Evolutionary conservation across 2,888 invertebrate genomes (phyloP).

Genomic region (Epirrhoe alternata): DNA sequence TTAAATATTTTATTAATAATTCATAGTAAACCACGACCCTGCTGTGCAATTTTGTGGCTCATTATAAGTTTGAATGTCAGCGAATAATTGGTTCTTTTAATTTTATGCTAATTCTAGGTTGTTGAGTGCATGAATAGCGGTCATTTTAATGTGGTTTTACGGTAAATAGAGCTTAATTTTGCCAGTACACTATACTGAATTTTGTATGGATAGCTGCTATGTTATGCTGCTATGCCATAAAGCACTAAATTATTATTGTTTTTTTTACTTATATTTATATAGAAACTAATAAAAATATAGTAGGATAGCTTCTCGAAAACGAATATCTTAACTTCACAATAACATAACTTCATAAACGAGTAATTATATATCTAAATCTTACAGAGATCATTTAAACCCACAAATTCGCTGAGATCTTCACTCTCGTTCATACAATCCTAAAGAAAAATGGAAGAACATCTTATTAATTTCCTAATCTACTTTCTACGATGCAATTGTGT

Average conservation of each 20-base stretch:
- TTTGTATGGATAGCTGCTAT: not conserved
- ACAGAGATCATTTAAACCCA: too few species aligned
- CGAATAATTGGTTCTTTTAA: not conserved
- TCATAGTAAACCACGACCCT: not conserved
- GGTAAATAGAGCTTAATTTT: slow-evolving; percentile 1
- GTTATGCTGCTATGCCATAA: too few species aligned
- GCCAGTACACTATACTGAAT: not conserved
- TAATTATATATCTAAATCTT: too few species aligned
- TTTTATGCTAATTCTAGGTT: slow-evolving; percentile 1
- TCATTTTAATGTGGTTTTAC: slow-evolving; percentile 2
- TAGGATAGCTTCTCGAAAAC: too few species aligned
- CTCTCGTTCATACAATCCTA: not conserved
- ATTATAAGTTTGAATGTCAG: slow-evolving; percentile 1
- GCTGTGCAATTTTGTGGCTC: not conserved
- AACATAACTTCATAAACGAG: too few species aligned
- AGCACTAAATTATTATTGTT: too few species aligned
- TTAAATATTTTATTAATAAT: not conserved
- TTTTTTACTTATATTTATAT: too few species aligned
- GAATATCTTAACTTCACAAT: too few species aligned
- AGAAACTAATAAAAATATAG: too few species aligned
- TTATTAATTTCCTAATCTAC: slow-evolving; percentile 21
- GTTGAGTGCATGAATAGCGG: slow-evolving; percentile 4
- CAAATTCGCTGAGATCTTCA: too few species aligned
- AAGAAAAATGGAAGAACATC: not conserved
- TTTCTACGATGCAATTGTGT: slow-evolving; percentile 20